These are phyloP conservation scores for Pachymerium ferrugineum DNA, from an alignment of 2,888 invertebrate genomes.

Conservation along the genomic window DNA sequence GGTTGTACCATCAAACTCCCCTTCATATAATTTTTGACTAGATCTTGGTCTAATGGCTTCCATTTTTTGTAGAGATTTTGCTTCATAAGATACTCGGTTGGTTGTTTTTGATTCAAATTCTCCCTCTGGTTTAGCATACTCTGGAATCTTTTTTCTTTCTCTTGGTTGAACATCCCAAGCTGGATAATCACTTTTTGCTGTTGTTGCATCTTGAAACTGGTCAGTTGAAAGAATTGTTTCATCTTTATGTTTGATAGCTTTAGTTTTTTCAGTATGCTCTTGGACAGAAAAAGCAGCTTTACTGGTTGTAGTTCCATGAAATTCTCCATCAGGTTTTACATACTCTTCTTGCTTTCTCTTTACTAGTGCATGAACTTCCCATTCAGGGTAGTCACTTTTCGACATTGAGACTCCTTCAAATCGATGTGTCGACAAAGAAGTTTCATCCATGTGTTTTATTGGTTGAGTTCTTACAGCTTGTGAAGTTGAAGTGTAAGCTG, in stretches of 20 bases:
- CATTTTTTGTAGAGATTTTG: not conserved
- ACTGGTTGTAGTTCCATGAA: not conserved
- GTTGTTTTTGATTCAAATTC: slow-evolving; percentile 20
- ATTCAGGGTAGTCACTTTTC: not conserved
- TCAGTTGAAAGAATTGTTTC: not conserved
- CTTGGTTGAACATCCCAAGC: not conserved
- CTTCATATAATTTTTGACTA: not conserved
- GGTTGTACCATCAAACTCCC: not conserved
- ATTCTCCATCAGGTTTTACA: not conserved
- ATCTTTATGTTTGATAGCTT: not conserved
- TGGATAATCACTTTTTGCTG: not conserved
- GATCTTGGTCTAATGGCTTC: not conserved
- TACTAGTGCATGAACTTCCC: not conserved
- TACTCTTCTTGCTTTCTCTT: not conserved
- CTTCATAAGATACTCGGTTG: not conserved
- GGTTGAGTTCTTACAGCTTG: not conserved
- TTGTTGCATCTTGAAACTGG: not conserved
- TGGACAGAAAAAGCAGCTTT: not conserved
- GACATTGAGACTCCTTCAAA: not conserved
- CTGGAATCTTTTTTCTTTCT: not conserved
- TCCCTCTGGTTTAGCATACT: not conserved
- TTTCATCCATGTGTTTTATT: not conserved
- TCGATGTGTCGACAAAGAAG: too few relatives aligned
- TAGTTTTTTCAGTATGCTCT: not conserved
- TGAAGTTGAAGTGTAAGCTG: not conserved